These are phyloP conservation scores for Euborellia annulipes DNA, from an alignment of 1,140 invertebrate species.

Conservation along the genomic window DNA sequence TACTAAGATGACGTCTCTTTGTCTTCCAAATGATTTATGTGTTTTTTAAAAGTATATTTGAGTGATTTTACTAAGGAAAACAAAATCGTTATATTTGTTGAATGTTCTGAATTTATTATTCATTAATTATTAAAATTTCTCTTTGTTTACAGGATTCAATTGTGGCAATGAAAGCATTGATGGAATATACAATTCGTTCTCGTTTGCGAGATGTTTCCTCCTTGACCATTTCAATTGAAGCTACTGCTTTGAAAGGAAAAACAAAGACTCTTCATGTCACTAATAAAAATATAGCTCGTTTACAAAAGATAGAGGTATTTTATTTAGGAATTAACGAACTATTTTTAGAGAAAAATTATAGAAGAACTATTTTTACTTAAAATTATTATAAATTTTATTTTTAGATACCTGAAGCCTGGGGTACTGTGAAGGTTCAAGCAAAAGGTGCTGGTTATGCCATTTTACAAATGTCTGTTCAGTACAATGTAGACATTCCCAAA, in stretches of 20 bases:
- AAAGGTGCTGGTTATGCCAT: slow-evolving; percentile 83
- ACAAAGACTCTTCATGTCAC: slow-evolving; percentile 50
- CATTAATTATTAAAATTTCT: slow-evolving; percentile 4
- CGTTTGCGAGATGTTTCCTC: slow-evolving; percentile 75
- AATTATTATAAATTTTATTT: slow-evolving; percentile 11
- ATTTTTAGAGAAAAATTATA: too few species aligned
- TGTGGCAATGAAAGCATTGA: slow-evolving; percentile 74
- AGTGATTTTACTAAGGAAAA: neutral
- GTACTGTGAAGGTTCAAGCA: slow-evolving; percentile 76
- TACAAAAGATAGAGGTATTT: slow-evolving; percentile 60
- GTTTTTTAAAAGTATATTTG: too few species aligned
- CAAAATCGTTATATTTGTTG: neutral
- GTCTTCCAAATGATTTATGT: too few species aligned
- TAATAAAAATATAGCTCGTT: slow-evolving; percentile 53
- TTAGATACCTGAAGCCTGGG: slow-evolving; percentile 80
- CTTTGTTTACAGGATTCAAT: slow-evolving; percentile 53
- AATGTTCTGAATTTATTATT: slow-evolving; percentile 6
- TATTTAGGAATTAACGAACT: too few species aligned
- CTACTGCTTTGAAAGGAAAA: slow-evolving; percentile 57
- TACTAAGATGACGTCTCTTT: too few species aligned
- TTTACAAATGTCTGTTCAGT: slow-evolving; percentile 84
- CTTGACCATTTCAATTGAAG: slow-evolving; percentile 64
- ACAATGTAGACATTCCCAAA: slow-evolving; percentile 77
- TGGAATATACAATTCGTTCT: slow-evolving; percentile 74
- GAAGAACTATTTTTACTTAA: too few species aligned